phyloP scores from a whole-genome alignment of 2,797 vertebrate genomes.

The Liasis olivaceus region DNA sequence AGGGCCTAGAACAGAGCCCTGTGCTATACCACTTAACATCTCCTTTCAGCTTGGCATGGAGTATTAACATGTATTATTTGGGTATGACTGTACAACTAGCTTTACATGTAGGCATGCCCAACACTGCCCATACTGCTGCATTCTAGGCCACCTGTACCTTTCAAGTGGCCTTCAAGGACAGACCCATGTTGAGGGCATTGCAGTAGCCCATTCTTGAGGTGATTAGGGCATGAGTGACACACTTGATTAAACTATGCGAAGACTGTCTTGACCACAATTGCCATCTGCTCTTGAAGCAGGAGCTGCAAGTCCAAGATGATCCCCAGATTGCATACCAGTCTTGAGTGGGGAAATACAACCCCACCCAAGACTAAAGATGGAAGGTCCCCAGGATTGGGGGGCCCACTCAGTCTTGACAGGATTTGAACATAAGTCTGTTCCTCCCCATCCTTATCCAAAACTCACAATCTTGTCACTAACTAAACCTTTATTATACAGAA shows the following conservation, averaged over 20 bases:
- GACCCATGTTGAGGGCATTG: not conserved
- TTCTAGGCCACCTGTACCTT: not conserved
- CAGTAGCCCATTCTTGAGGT: not conserved
- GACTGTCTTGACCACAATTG: not conserved
- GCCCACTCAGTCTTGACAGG: not conserved
- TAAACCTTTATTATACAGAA: accelerated
- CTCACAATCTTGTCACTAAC: slow-evolving; percentile 15
- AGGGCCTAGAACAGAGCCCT: not conserved
- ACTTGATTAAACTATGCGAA: not conserved
- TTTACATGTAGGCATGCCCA: not conserved
- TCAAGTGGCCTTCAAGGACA: not conserved
- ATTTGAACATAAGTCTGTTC: not conserved
- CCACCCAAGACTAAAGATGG: not conserved
- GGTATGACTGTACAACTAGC: not conserved
- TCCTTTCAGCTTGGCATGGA: not conserved
- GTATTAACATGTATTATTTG: not conserved
- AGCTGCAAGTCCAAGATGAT: not conserved
- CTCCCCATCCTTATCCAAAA: not conserved
- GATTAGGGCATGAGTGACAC: not conserved
- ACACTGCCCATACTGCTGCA: not conserved
- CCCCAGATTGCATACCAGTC: not conserved
- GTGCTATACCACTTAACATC: not conserved
- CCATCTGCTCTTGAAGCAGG: not conserved
- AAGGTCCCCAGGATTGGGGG: not conserved
- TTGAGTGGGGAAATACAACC: not conserved